Percentiles rank a stretch among this genome's conserved stretches.
Conservation (phyloP, 2,888 invertebrate genomes). For the Melikaiella ostensackeni region DNA sequence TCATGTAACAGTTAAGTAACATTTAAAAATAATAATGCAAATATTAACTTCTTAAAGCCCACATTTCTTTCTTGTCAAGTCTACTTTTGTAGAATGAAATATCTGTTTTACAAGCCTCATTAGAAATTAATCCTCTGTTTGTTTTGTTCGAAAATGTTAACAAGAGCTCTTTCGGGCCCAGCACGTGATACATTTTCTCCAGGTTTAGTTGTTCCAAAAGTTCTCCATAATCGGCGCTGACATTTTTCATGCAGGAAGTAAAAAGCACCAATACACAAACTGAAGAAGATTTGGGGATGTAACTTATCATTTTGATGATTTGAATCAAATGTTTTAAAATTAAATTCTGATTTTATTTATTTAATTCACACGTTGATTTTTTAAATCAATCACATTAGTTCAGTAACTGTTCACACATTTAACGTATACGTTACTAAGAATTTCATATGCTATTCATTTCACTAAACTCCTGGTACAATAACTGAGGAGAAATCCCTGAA, state of each 20-base stretch:
- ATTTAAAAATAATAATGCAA: too few relatives aligned
- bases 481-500: too few relatives aligned
- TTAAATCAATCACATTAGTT: too few relatives aligned
- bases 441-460: too few relatives aligned
- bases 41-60: constrained; percentile 2
- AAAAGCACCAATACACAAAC: neutral
- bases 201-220: neutral
- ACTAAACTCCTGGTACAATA: too few relatives aligned
- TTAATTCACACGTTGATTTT: too few relatives aligned
- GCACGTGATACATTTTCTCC: neutral
- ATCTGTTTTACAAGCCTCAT: neutral
- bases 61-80: neutral
- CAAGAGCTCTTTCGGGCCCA: neutral
- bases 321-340: neutral
- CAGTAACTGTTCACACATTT: too few relatives aligned
- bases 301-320: neutral
- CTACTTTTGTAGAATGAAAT: neutral
- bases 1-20: too few relatives aligned
- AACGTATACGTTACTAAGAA: too few relatives aligned
- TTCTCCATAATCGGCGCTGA: neutral
- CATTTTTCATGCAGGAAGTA: neutral
- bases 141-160: neutral
- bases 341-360: neutral
- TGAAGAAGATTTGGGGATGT: neutral
- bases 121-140: neutral